phyloP scores from a whole-genome alignment of 1,140 invertebrate genomes.

The Cheumatopsyche charites region DNA sequence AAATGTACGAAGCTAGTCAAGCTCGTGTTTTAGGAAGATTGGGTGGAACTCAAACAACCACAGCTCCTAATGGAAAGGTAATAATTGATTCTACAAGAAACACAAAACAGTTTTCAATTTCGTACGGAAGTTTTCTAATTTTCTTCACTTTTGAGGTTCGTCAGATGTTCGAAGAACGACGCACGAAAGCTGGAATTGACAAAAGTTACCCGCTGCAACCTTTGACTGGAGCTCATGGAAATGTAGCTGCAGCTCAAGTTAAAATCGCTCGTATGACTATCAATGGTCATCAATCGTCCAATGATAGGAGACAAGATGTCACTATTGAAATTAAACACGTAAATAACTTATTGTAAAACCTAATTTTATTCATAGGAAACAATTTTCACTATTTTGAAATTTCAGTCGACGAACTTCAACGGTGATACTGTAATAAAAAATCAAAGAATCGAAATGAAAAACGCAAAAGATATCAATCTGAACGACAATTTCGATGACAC shows the following conservation, averaged over 20 bases:
- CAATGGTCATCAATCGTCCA: slow-evolving; percentile 16
- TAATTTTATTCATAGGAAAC: background rate
- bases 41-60: slow-evolving; percentile 60
- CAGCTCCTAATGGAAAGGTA: slow-evolving; percentile 55
- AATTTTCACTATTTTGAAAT: background rate
- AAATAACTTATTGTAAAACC: background rate
- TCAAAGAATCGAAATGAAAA: slow-evolving; percentile 20
- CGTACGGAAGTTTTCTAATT: too few species aligned
- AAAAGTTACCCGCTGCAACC: slow-evolving; percentile 81
- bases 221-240: slow-evolving; percentile 58
- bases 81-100: background rate
- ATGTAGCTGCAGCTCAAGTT: slow-evolving; percentile 50
- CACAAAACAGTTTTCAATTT: background rate
- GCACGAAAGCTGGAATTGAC: slow-evolving; percentile 76
- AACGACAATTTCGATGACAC: slow-evolving; percentile 36
- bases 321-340: slow-evolving; percentile 42
- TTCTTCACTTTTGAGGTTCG: too few species aligned
- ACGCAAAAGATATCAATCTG: slow-evolving; percentile 38
- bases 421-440: background rate
- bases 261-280: slow-evolving; percentile 21
- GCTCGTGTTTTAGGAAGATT: slow-evolving; percentile 70
- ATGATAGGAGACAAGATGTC: slow-evolving; percentile 25
- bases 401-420: slow-evolving; percentile 11
- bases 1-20: slow-evolving; percentile 74
- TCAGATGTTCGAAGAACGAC: slow-evolving; percentile 82